These are phyloP conservation scores for Caenorhabditis panamensis DNA, from an alignment of 2,888 invertebrate species.

Conservation along the genomic window DNA sequence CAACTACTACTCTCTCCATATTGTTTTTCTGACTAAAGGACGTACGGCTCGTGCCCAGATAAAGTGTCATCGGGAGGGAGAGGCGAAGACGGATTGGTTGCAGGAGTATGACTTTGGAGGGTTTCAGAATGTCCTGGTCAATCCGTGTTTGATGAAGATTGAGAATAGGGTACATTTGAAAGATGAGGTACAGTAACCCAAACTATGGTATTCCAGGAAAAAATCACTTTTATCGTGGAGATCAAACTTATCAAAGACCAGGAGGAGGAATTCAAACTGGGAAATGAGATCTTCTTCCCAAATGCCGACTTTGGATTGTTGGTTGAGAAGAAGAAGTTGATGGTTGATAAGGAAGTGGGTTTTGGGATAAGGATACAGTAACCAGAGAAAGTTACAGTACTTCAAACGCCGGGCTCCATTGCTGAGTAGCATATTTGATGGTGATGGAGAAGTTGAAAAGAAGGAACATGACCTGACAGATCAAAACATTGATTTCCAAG, in stretches of 20 bases:
- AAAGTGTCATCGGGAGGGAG: constrained; percentile 32
- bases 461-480: constrained; percentile 4
- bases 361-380: not conserved
- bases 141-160: constrained; percentile 40
- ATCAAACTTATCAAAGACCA: constrained; percentile 7
- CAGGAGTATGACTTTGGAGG: constrained; percentile 41
- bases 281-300: constrained; percentile 15
- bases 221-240: constrained; percentile 39
- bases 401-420: constrained; percentile 37
- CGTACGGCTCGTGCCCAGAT: constrained; percentile 20
- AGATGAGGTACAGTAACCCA: not conserved
- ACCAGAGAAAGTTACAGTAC: constrained; percentile 42
- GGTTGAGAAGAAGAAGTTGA: constrained; percentile 18
- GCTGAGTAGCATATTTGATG: constrained; percentile 35
- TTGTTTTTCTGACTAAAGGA: constrained; percentile 22
- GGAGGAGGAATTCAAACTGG: constrained; percentile 1
- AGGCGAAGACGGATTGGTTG: constrained; percentile 28
- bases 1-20: constrained; percentile 43
- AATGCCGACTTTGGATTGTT: constrained; percentile 6
- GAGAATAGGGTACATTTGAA: constrained; percentile 10
- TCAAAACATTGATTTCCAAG: constrained; percentile 12
- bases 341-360: constrained; percentile 26
- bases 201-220: constrained; percentile 29
- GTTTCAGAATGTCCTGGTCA: constrained; percentile 18
- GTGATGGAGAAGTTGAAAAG: constrained; percentile 19